A percentile compares a stretch with the other conserved stretches of the same genome.
These are phyloP conservation scores for Pelecanus crispus DNA, from an alignment of 2,113 vertebrate species.

Conservation along the genomic window DNA sequence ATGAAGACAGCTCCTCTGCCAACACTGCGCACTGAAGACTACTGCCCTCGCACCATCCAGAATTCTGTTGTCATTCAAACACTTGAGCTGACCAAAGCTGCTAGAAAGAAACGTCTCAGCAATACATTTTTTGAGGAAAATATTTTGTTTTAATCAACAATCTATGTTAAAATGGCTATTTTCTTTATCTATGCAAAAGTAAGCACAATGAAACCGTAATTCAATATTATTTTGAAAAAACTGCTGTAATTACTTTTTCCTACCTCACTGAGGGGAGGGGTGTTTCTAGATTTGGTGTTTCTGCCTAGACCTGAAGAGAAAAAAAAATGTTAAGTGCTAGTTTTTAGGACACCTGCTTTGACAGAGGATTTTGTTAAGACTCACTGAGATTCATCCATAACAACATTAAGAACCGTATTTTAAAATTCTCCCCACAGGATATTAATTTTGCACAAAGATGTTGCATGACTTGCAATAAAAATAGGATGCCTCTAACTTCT, in stretches of 20 bases:
- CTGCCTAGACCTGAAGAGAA: background rate
- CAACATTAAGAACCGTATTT: background rate
- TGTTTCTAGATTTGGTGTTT: background rate
- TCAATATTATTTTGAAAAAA: background rate
- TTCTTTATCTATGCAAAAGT: background rate
- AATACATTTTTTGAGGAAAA: background rate
- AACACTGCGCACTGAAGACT: background rate
- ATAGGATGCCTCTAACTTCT: background rate
- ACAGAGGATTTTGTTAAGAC: background rate
- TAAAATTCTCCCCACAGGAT: background rate
- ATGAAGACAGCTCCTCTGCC: background rate
- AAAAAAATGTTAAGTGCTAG: background rate
- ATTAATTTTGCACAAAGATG: background rate
- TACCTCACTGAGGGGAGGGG: background rate
- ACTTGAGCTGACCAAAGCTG: background rate
- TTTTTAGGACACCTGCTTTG: background rate
- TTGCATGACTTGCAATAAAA: background rate
- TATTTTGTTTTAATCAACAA: background rate
- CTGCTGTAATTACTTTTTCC: background rate
- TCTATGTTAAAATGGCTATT: background rate
- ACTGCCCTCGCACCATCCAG: accelerated
- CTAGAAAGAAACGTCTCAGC: background rate
- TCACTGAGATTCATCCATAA: background rate
- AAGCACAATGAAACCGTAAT: background rate
- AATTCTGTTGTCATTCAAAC: background rate